Evolutionary conservation across 2,888 invertebrate species (phyloP), one percentile per base, ranked within the genome.

Genomic region (Liopterus haemorrhoidalis): DNA sequence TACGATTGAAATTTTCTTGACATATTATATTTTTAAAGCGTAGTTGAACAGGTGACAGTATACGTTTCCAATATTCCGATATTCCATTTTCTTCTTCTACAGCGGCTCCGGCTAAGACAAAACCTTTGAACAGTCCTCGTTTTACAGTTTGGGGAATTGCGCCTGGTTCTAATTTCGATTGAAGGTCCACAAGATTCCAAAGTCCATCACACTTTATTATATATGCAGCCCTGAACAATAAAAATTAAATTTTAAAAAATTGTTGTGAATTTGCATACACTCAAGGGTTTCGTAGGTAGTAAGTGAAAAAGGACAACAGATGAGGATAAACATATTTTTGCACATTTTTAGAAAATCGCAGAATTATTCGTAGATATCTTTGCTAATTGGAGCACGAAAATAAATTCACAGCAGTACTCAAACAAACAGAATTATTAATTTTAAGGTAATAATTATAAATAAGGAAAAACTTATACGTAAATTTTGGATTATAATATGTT

Each of bases 71-170:
- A 47, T 64, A 69, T 18, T 58, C 59, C 25, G 54, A 57, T 31
- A 59, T 55, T 40, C 62, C 60, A 15, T 53, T 40, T 3, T 56
- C 55, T 38, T 67, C 64, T 3, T 60, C 60, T 24, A 71, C 62
- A 1, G 73, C 71, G 3, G 68, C 65, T n/a, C 77, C 82, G 1
- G 81, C 79, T 45, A 81, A 68, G 8, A 85, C 79, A 48, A 90
- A 78, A 1, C 82, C 82, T 56, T 79, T 76, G 63, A 84, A 83
- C 16, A 91, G 66, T 38, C 82, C 82, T 42, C 80, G 73, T 50
- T 79, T 75, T 2, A 78, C 74, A 20, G 70, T 63, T 14, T 75
- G 72, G 0, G 81, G 75, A 32, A 83, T 66, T 36, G 68, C 61
- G 15, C 74, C 74, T 2, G 72, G 65, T 44, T 70, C 67, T 43